Base-by-base conservation (phyloP, 1,140 invertebrate species). In the Aethina tumida region DNA sequence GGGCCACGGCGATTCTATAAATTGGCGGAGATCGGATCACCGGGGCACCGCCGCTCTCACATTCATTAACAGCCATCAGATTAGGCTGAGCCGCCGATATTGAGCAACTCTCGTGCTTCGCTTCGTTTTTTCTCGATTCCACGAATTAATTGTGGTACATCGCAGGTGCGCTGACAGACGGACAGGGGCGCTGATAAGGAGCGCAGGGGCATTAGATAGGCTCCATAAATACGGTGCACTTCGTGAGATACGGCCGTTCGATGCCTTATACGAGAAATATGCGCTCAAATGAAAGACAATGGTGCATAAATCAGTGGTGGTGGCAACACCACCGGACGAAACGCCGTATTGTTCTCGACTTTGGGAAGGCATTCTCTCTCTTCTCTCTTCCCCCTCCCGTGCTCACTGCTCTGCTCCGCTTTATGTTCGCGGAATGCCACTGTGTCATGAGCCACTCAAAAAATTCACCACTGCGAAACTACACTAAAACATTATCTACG, bases 251-350 rank as follows among this genome's bases (percentile, higher is more conserved):
- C 40, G 43, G 43, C 43, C 37, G 29, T 37, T 41, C 30, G 26
- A 53, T 51, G 34, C 49, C 49, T 50, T 56, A 49, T 50, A 52
- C 42, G 50, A 55, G 54, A 56, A 55, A 58, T 58, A 58, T 58
- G 53, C 53, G 50, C 50, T 56, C 50, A 55, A 55, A 56, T 58
- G 55, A 58, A 57, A 60, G 56, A 60, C 58, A 60, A 60, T 60
- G 51, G 58, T 48, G 52, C 48, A 60, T 60, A 60, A 60, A 60
- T 60, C 57, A 55, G 50, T 43, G 24, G 25, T 32, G 44, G 37
- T 26, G 31, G 24, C 20, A 20, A 33, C 32, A 33, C 32, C 30
- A 26, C 18, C 17, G 32, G 41, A 37, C 41, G 37, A 36, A 40
- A 27, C 35, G 37, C 27, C 32, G 36, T 43, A 47, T 47, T 47